These are phyloP conservation scores for Apaloderma vittatum DNA, from an alignment of 2,113 vertebrate genomes.

Conservation along the genomic window DNA sequence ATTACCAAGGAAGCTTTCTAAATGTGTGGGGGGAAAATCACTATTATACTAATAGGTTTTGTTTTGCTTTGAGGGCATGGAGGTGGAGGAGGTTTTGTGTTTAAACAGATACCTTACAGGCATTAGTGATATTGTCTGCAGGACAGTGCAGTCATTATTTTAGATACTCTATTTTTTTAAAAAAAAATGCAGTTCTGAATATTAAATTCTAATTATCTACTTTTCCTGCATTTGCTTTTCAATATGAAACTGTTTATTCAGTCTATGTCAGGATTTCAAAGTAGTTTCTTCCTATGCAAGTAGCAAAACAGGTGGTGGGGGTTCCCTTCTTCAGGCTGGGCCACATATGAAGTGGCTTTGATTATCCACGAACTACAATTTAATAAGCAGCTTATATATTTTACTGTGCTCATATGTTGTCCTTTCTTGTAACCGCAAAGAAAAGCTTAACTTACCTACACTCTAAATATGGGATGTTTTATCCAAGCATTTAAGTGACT, in stretches of 20 bases:
- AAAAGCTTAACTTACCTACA: background rate
- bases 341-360: background rate
- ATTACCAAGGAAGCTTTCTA: background rate
- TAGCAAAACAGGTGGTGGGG: background rate
- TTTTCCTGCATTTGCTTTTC: background rate
- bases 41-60: background rate
- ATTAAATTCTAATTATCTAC: background rate
- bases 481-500: background rate
- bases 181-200: background rate
- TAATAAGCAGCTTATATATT: background rate
- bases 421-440: background rate
- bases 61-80: background rate
- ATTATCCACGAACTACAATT: background rate
- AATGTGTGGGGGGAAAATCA: too few species aligned
- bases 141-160: too few species aligned
- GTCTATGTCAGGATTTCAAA: background rate
- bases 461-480: background rate
- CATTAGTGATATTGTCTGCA: background rate
- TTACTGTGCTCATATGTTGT: background rate
- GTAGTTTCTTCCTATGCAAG: background rate
- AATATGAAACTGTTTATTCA: background rate
- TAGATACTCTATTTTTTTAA: background rate
- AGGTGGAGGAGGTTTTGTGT: background rate
- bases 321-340: background rate
- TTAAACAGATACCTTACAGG: background rate